Conservation (phyloP, 2,888 invertebrate species). For the Nasonia oneida region DNA sequence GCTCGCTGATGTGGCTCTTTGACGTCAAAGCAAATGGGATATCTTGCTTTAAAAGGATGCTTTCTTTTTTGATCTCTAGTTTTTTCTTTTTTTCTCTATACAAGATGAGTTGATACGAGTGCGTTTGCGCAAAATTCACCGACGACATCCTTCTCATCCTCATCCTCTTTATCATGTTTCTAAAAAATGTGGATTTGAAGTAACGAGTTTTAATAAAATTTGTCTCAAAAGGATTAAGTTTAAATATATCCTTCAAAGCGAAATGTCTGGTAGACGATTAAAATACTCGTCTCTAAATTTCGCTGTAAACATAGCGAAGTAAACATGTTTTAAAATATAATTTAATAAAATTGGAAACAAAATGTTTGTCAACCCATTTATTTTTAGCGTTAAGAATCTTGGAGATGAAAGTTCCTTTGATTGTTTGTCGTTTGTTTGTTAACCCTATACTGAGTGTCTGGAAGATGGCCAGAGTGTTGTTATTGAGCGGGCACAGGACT, state of each 20-base stretch:
- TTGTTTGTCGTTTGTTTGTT: slow-evolving; percentile 46
- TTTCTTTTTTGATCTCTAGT: neutral
- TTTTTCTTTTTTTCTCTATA: neutral
- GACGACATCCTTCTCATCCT: slow-evolving; percentile 6
- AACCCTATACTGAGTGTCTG: slow-evolving; percentile 53
- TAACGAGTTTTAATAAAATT: neutral
- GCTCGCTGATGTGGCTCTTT: neutral
- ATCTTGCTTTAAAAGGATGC: slow-evolving; percentile 21
- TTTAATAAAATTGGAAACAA: neutral
- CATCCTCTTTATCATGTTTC: neutral
- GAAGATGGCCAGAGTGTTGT: slow-evolving; percentile 66
- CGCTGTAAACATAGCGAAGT: neutral
- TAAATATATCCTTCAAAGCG: neutral
- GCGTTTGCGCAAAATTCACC: slow-evolving; percentile 7
- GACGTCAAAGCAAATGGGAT: slow-evolving; percentile 29
- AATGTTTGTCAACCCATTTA: neutral
- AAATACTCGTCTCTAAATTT: neutral
- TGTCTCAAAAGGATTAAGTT: neutral
- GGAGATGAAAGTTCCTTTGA: slow-evolving; percentile 14
- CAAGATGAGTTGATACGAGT: neutral
- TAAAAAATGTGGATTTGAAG: neutral
- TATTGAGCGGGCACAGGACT: slow-evolving; percentile 61
- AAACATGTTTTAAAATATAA: neutral
- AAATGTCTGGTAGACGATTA: neutral
- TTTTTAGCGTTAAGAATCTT: slow-evolving; percentile 5